phyloP scores from a whole-genome alignment of 2,113 vertebrate genomes.

The Platysteira castanea region DNA sequence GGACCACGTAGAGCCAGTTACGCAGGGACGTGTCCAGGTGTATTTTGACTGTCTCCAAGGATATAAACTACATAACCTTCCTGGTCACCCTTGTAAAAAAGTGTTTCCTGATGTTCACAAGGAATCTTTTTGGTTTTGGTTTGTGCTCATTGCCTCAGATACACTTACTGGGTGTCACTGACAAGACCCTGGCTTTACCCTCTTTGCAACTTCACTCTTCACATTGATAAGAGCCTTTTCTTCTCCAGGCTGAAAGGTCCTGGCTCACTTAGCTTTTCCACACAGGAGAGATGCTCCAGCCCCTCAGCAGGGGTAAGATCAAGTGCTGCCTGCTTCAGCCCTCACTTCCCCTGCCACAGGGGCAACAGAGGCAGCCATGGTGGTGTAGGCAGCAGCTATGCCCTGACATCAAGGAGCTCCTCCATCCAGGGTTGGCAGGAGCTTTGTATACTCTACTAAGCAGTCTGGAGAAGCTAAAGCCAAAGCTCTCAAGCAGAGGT shows the following conservation, averaged over 20 bases:
- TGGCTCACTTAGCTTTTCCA: background rate
- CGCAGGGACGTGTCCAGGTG: rapidly evolving
- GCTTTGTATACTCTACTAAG: background rate
- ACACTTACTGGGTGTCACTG: background rate
- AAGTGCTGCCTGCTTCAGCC: background rate
- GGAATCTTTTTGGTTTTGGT: background rate
- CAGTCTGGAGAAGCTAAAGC: background rate
- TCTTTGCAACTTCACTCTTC: background rate
- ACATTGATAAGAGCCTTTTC: background rate
- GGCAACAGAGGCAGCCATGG: background rate
- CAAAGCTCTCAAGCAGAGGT: background rate
- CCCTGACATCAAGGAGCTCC: background rate
- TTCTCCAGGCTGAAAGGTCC: background rate
- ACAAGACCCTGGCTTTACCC: background rate
- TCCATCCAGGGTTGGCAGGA: background rate
- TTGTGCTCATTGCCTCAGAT: background rate
- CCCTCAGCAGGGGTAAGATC: background rate
- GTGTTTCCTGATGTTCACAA: background rate
- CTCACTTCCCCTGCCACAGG: rapidly evolving
- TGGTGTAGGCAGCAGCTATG: background rate
- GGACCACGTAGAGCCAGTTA: background rate
- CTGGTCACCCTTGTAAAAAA: background rate
- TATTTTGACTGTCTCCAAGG: background rate
- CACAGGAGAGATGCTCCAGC: background rate
- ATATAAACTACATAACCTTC: background rate